A percentile compares a stretch with the other conserved stretches of the same genome.
Conservation (phyloP, 35 echinoderm and acorn worm genomes). For the Ophiothrix spiculata region DNA sequence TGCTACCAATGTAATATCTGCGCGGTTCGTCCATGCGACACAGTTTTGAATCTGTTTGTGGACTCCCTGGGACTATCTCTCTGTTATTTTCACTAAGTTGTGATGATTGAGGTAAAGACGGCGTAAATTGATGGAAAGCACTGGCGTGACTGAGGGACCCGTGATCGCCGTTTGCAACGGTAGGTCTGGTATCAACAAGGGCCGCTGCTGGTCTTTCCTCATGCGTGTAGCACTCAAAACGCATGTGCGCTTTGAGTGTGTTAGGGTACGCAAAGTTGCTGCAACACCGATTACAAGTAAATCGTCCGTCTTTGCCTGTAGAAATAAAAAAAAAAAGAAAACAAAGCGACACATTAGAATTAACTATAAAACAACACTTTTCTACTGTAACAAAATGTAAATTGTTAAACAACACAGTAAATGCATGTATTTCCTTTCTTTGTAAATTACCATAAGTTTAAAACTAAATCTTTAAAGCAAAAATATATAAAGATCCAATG, state of each 20-base stretch:
- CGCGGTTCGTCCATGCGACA: slow-evolving; percentile 1
- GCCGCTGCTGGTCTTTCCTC: neutral
- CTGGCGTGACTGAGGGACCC: neutral
- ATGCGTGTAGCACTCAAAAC: slow-evolving; percentile 32
- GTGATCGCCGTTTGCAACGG: neutral
- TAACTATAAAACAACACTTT: no score
- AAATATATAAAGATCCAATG: no score
- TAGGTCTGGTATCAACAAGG: neutral
- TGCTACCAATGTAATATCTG: neutral
- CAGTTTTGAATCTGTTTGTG: neutral
- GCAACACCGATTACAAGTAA: slow-evolving; percentile 54
- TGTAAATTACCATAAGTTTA: no score
- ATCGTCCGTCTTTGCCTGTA: slow-evolving; percentile 77
- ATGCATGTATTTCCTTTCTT: no score
- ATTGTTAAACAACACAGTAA: no score
- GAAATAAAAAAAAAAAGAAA: slow-evolving; percentile 34
- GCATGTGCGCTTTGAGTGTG: slow-evolving; percentile 71
- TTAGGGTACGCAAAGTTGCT: slow-evolving; percentile 69
- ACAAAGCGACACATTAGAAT: no score
- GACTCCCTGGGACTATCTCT: neutral
- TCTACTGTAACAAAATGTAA: no score
- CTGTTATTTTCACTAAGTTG: neutral
- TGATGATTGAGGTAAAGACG: neutral
- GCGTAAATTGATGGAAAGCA: slow-evolving; percentile 16
- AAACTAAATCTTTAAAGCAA: no score